Conservation (phyloP, 2,888 invertebrate species). For the Fabriciana adippe region DNA sequence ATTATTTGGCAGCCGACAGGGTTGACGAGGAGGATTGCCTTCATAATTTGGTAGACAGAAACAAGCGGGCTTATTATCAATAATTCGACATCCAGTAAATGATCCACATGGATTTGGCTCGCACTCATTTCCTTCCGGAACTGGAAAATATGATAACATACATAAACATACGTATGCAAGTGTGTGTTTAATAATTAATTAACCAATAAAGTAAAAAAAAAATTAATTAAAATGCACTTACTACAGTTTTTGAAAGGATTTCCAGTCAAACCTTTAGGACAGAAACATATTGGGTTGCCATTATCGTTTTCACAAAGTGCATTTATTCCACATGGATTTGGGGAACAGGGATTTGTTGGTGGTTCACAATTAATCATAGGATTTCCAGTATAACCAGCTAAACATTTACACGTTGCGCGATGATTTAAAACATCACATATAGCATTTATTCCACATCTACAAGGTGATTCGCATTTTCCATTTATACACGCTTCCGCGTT, state of each 20-base stretch:
- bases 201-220: background rate
- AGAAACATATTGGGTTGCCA: slow-evolving; percentile 93
- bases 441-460: slow-evolving; percentile 90
- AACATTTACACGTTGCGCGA: slow-evolving; percentile 90
- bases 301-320: slow-evolving; percentile 92
- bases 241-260: slow-evolving; percentile 95
- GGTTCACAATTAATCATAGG: slow-evolving; percentile 87
- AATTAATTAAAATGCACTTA: slow-evolving; percentile 78
- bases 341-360: slow-evolving; percentile 89
- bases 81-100: slow-evolving; percentile 90
- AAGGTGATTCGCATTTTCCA: slow-evolving; percentile 89
- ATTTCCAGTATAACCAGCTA: slow-evolving; percentile 90
- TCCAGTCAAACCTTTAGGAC: slow-evolving; percentile 94
- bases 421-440: slow-evolving; percentile 92
- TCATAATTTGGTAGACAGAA: slow-evolving; percentile 94
- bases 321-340: slow-evolving; percentile 93
- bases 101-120: slow-evolving; percentile 91
- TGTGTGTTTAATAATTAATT: background rate
- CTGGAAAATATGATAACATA: slow-evolving; percentile 66
- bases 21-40: slow-evolving; percentile 89
- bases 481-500: slow-evolving; percentile 89
- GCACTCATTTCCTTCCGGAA: slow-evolving; percentile 94
- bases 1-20: slow-evolving; percentile 87
- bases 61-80: slow-evolving; percentile 89
- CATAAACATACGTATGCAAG: background rate